These are phyloP conservation scores for Cheilosia vulpina DNA, from an alignment of 2,888 invertebrate species.

Conservation along the genomic window DNA sequence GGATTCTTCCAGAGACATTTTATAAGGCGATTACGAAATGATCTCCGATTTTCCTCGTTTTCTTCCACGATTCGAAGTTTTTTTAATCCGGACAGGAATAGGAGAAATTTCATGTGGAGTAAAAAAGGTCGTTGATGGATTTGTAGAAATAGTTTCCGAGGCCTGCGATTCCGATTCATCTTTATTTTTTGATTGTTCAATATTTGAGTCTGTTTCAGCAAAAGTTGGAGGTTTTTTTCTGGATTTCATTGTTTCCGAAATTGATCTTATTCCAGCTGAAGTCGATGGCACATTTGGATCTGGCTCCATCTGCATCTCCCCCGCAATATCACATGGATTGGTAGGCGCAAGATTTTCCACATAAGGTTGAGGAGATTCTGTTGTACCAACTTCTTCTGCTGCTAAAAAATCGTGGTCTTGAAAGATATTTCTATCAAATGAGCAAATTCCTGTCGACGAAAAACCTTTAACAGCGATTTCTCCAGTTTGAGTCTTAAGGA, in stretches of 20 bases:
- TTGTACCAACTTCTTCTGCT: slow-evolving; percentile 8
- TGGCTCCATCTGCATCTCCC: slow-evolving; percentile 8
- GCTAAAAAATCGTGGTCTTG: slow-evolving; percentile 28
- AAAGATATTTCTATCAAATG: slow-evolving; percentile 32
- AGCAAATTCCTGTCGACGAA: slow-evolving; percentile 8
- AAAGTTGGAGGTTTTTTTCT: neutral
- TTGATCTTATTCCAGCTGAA: slow-evolving; percentile 34
- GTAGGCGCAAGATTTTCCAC: neutral
- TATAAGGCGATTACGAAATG: slow-evolving; percentile 30
- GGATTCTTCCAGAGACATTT: slow-evolving; percentile 21
- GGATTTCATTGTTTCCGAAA: slow-evolving; percentile 6
- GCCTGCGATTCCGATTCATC: neutral
- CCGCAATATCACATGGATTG: neutral
- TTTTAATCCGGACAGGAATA: slow-evolving; percentile 19
- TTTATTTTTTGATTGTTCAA: neutral
- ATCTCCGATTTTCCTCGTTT: slow-evolving; percentile 34
- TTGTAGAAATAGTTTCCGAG: no score
- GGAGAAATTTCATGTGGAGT: slow-evolving; percentile 30
- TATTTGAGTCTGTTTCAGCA: neutral
- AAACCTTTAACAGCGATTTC: slow-evolving; percentile 17
- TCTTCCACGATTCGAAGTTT: slow-evolving; percentile 22
- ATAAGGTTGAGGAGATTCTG: no score
- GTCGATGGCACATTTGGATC: slow-evolving; percentile 15
- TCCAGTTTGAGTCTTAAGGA: slow-evolving; percentile 24
- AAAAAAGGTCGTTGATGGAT: neutral